Percentiles rank a stretch among this genome's conserved stretches.
Evolutionary conservation across 2,797 vertebrate genomes (phyloP).

Genomic region (Falco naumanni): DNA sequence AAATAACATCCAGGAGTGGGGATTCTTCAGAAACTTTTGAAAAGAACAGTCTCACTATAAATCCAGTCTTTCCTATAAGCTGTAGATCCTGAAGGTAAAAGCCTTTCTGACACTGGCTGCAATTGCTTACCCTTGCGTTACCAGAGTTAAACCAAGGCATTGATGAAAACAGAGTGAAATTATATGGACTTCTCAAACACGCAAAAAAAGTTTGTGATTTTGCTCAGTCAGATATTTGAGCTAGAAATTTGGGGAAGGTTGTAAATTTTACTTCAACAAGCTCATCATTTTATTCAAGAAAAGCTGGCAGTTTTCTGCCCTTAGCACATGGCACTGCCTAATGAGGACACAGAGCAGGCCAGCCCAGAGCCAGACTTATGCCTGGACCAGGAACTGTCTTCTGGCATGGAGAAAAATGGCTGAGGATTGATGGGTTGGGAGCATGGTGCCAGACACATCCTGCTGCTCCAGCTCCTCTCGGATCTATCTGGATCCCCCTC

Average conservation of each 20-base stretch:
- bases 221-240: neutral
- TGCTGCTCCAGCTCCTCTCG: slow-evolving; percentile 11
- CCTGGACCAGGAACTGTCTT: neutral
- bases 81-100: neutral
- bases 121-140: neutral
- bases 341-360: slow-evolving; percentile 15
- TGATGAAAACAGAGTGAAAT: neutral
- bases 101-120: neutral
- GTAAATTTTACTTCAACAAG: neutral
- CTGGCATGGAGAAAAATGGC: slow-evolving; percentile 47
- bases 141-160: neutral
- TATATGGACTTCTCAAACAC: neutral
- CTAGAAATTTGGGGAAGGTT: neutral
- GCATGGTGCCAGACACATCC: slow-evolving; percentile 4
- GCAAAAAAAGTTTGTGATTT: neutral
- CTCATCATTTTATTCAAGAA: neutral
- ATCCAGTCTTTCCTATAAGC: neutral
- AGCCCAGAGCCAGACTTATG: slow-evolving; percentile 14
- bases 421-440: slow-evolving; percentile 48
- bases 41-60: neutral
- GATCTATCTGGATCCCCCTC: slow-evolving; percentile 8
- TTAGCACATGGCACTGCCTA: slow-evolving; percentile 11
- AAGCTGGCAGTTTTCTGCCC: slow-evolving; percentile 7
- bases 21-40: neutral
- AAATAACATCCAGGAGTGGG: neutral